phyloP scores from a whole-genome alignment of 2,113 vertebrate species.

The Xenopus borealis region DNA sequence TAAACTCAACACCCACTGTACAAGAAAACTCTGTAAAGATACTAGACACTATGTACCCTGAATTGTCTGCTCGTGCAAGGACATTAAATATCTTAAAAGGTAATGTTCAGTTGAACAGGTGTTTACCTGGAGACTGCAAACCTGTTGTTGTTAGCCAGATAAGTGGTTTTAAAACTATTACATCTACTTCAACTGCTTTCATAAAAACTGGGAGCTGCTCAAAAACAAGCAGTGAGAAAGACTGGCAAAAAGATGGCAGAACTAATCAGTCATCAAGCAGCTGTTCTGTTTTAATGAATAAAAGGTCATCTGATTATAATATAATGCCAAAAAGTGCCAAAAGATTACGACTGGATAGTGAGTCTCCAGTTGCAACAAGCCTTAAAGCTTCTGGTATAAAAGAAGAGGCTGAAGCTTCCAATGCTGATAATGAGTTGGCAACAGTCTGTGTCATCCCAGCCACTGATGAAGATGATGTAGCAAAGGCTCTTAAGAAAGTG shows the following conservation, averaged over 20 bases:
- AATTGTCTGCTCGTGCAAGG: slow-evolving; percentile 84
- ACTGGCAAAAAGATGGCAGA: slow-evolving; percentile 35
- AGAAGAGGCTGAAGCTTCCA: background rate
- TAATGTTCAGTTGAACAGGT: slow-evolving; percentile 72
- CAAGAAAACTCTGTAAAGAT: slow-evolving; percentile 92
- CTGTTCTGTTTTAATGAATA: slow-evolving; percentile 33
- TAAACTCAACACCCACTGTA: slow-evolving; percentile 52
- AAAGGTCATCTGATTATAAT: slow-evolving; percentile 50
- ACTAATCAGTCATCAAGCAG: slow-evolving; percentile 16
- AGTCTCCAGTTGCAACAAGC: slow-evolving; percentile 49
- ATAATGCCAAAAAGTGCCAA: slow-evolving; percentile 73
- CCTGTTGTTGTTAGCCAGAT: slow-evolving; percentile 60
- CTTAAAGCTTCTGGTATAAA: slow-evolving; percentile 5
- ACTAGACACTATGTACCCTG: slow-evolving; percentile 91
- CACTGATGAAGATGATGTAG: slow-evolving; percentile 51
- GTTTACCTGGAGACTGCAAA: slow-evolving; percentile 55
- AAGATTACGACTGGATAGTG: slow-evolving; percentile 69
- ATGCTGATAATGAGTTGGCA: background rate
- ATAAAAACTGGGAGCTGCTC: slow-evolving; percentile 73
- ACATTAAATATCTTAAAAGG: slow-evolving; percentile 89
- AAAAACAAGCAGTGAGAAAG: slow-evolving; percentile 45
- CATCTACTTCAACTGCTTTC: slow-evolving; percentile 83
- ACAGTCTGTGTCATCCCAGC: background rate
- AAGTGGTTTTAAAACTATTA: slow-evolving; percentile 77
- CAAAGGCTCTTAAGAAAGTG: slow-evolving; percentile 69